Percentiles rank a stretch among this genome's conserved stretches.
These are phyloP conservation scores for Drosophila orena DNA, from an alignment of 1,140 invertebrate species.

Conservation along the genomic window DNA sequence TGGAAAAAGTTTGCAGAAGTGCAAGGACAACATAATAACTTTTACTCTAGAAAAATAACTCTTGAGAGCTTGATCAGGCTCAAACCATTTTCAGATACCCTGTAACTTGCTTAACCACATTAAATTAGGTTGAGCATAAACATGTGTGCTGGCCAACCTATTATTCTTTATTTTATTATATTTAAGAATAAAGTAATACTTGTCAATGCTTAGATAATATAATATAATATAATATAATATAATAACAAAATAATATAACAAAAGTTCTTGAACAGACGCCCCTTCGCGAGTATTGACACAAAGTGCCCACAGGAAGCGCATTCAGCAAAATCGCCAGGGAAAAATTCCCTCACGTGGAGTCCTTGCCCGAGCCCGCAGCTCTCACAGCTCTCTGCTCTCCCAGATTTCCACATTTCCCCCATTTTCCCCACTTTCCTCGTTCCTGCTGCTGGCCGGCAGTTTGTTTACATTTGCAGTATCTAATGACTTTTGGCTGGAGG, in stretches of 20 bases:
- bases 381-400: background rate
- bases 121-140: background rate
- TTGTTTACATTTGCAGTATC: conserved; percentile 67
- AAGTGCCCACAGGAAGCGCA: conserved; percentile 18
- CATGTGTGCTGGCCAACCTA: no score
- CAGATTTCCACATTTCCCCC: background rate
- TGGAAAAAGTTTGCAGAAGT: background rate
- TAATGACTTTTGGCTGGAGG: conserved; percentile 76
- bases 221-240: no score
- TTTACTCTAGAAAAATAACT: background rate
- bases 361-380: conserved; percentile 3
- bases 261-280: background rate
- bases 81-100: background rate
- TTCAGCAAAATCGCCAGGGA: conserved; percentile 17
- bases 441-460: conserved; percentile 21
- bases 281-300: background rate
- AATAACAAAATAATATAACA: no score
- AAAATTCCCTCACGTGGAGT: conserved; percentile 11
- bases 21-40: conserved; percentile 5
- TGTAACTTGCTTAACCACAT: background rate
- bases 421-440: background rate
- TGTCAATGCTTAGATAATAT: no score
- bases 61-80: no score
- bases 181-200: no score
- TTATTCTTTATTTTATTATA: no score